phyloP scores from a whole-genome alignment of 2,113 vertebrate genomes.

The Atractosteus spatula region DNA sequence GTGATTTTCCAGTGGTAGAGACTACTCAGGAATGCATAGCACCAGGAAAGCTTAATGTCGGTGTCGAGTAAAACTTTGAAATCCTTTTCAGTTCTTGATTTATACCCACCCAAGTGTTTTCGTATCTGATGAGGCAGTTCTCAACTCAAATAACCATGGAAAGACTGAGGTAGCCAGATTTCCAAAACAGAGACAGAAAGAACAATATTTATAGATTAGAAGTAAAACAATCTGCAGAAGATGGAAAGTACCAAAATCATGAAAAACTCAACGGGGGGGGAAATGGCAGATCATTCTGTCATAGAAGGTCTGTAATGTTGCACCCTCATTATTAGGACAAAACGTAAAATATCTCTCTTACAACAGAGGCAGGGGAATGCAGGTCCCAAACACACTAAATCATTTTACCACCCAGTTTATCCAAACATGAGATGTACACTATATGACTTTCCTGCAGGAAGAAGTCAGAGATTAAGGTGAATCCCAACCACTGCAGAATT shows the following conservation, averaged over 20 bases:
- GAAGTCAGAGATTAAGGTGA: too few species aligned
- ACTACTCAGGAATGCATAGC: slow-evolving; percentile 47
- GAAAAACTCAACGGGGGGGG: slow-evolving; percentile 54
- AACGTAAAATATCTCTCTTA: too few species aligned
- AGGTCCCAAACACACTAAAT: too few species aligned
- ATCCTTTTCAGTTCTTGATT: slow-evolving; percentile 68
- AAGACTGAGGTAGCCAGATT: slow-evolving; percentile 66
- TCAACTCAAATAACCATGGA: slow-evolving; percentile 72
- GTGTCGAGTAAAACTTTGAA: slow-evolving; percentile 70
- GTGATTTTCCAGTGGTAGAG: slow-evolving; percentile 63
- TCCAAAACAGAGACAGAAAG: slow-evolving; percentile 62
- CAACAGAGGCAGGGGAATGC: too few species aligned
- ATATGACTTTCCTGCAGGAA: too few species aligned
- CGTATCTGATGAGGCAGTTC: slow-evolving; percentile 76
- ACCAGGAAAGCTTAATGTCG: slow-evolving; percentile 50
- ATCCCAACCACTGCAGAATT: too few species aligned
- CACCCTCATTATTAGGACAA: too few species aligned
- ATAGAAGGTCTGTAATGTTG: too few species aligned
- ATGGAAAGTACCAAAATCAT: slow-evolving; percentile 56
- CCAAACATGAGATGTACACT: too few species aligned
- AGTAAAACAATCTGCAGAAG: slow-evolving; percentile 66
- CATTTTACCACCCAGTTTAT: too few species aligned
- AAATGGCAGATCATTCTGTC: slow-evolving; percentile 48
- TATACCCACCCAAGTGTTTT: slow-evolving; percentile 73
- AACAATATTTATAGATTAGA: slow-evolving; percentile 75